A percentile compares a stretch with the other conserved stretches of the same genome.
Evolutionary conservation across 2,797 vertebrate species (phyloP).

Genomic region (Pteropus rufus): DNA sequence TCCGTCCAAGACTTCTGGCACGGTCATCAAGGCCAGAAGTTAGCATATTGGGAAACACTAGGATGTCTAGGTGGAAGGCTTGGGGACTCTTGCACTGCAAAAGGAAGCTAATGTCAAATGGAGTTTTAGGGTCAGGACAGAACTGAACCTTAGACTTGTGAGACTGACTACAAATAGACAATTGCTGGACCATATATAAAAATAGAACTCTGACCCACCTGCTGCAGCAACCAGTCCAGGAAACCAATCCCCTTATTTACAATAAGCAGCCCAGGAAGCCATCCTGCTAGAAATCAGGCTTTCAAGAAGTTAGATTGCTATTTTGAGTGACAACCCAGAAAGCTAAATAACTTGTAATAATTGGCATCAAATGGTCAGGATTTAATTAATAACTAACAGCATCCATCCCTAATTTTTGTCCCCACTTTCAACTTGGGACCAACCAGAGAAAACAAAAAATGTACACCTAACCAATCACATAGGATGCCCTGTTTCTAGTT

Average conservation of each 20-base stretch:
- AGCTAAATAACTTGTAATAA: background rate
- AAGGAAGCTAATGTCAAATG: background rate
- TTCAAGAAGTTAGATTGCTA: background rate
- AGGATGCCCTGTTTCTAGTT: background rate
- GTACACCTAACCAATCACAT: background rate
- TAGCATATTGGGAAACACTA: background rate
- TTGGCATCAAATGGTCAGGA: background rate
- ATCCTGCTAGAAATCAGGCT: background rate
- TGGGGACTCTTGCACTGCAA: background rate
- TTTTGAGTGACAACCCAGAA: background rate
- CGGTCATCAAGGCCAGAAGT: background rate
- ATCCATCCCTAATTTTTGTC: background rate
- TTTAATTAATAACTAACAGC: background rate
- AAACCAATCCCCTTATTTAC: background rate
- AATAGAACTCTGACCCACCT: background rate
- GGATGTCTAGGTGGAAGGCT: background rate
- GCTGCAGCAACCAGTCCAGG: background rate
- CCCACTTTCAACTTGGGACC: background rate
- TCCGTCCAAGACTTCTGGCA: background rate
- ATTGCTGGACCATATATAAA: background rate
- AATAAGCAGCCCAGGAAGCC: background rate
- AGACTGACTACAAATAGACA: background rate
- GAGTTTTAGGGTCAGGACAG: background rate
- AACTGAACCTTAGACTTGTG: background rate
- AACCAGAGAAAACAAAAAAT: background rate